Percentiles rank a stretch among this genome's conserved stretches.
Conservation (phyloP, 1,140 invertebrate species). For the Heterodera carotae region DNA sequence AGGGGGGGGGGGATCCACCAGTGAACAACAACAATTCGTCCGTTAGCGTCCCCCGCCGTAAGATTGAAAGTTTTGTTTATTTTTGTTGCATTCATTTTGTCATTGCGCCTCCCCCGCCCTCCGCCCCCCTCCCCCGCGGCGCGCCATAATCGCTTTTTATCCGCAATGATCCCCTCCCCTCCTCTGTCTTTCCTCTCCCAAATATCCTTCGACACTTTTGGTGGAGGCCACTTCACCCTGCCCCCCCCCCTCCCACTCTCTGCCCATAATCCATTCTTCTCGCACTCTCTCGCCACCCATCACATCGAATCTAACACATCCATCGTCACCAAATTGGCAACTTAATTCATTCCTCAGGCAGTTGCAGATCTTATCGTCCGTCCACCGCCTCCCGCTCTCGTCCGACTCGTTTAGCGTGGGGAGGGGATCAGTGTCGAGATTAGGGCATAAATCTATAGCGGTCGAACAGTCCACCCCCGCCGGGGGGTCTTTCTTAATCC, state of each 20-base stretch:
- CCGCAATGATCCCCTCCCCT: background rate
- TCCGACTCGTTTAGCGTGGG: no score
- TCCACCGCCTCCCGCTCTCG: no score
- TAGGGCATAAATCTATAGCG: background rate
- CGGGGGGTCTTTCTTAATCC: background rate
- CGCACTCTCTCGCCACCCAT: background rate
- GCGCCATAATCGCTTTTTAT: background rate
- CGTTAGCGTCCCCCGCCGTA: no score
- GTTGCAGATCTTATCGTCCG: background rate
- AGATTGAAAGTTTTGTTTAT: background rate
- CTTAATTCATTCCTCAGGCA: background rate
- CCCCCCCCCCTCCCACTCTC: no score
- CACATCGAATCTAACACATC: background rate
- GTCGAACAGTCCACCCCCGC: background rate
- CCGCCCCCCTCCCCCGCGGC: no score
- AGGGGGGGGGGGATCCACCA: no score
- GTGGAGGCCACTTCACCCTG: no score
- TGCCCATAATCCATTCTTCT: background rate
- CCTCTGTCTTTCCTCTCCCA: background rate
- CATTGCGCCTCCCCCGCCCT: background rate
- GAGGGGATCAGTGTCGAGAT: background rate
- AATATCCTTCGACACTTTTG: no score
- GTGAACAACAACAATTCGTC: no score
- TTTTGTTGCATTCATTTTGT: background rate
- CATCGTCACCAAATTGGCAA: background rate